Evolutionary conservation across 2,888 invertebrate species (phyloP).

Genomic region (Sceliomorpha sp.): DNA sequence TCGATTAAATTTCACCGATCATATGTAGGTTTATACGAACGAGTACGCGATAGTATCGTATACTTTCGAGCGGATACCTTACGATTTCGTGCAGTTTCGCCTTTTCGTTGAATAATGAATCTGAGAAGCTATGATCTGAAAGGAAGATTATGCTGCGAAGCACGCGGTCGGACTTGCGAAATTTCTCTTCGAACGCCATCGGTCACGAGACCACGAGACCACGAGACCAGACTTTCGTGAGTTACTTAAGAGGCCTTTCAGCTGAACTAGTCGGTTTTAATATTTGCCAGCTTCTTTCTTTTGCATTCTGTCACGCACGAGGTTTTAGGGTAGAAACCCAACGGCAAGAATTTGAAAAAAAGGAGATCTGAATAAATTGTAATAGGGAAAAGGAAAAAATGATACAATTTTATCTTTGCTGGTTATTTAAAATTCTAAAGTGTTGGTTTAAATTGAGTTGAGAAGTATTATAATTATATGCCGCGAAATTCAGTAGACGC

Average conservation of each 20-base stretch:
- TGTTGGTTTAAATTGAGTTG: too few species aligned
- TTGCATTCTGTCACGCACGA: slow-evolving; percentile 24
- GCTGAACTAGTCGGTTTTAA: slow-evolving; percentile 54
- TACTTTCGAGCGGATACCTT: slow-evolving; percentile 9
- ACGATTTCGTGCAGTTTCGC: slow-evolving; percentile 35
- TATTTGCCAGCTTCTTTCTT: slow-evolving; percentile 21
- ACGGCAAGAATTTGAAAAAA: too few species aligned
- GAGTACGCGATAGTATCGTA: slow-evolving; percentile 46
- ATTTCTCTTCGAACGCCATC: slow-evolving; percentile 51
- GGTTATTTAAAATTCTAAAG: too few species aligned
- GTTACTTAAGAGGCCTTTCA: slow-evolving; percentile 54
- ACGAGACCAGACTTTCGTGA: slow-evolving; percentile 39
- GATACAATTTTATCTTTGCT: too few species aligned
- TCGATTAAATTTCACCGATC: slow-evolving; percentile 38
- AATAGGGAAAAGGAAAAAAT: too few species aligned
- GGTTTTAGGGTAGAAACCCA: too few species aligned
- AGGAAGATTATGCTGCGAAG: slow-evolving; percentile 42
- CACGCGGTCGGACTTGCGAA: slow-evolving; percentile 52
- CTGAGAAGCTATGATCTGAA: slow-evolving; percentile 50
- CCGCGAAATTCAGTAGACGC: too few species aligned
- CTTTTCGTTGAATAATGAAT: slow-evolving; percentile 47
- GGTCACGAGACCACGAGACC: slow-evolving; percentile 45
- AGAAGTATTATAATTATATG: too few species aligned
- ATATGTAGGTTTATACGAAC: slow-evolving; percentile 38
- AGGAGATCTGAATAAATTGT: too few species aligned